Percentiles rank a stretch among this genome's conserved stretches.
Evolutionary conservation across 2,888 invertebrate genomes (phyloP).

Genomic region (Chloroclystis v-ata): DNA sequence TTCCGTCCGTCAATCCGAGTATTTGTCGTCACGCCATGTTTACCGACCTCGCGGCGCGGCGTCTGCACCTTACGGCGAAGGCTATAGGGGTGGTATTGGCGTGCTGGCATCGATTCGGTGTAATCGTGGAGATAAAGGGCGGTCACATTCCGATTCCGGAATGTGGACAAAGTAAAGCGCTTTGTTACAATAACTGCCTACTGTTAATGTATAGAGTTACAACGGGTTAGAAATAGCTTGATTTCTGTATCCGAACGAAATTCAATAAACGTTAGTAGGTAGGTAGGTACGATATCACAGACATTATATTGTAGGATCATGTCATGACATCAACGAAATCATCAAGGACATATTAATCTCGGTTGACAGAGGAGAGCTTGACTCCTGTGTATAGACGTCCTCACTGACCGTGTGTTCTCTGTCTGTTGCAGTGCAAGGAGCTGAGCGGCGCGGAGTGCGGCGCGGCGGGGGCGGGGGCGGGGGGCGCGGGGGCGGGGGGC

Average conservation of each 20-base stretch:
- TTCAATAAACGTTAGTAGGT: too few relatives aligned
- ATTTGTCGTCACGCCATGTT: slow-evolving; percentile 28
- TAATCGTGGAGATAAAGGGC: slow-evolving; percentile 27
- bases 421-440: slow-evolving; percentile 64
- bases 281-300: too few relatives aligned
- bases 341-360: too few relatives aligned
- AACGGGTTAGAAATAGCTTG: neutral
- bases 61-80: neutral
- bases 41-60: slow-evolving; percentile 4
- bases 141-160: slow-evolving; percentile 24
- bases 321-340: too few relatives aligned
- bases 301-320: too few relatives aligned
- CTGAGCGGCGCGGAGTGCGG: slow-evolving; percentile 51
- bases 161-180: slow-evolving; percentile 28
- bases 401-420: too few relatives aligned
- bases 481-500: too few relatives aligned
- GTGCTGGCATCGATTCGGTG: slow-evolving; percentile 27
- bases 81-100: slow-evolving; percentile 10
- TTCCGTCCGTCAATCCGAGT: slow-evolving; percentile 22
- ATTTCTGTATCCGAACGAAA: too few relatives aligned
- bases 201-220: neutral
- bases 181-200: slow-evolving; percentile 6
- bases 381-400: too few relatives aligned
- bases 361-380: too few relatives aligned
- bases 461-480: slow-evolving; percentile 55